Conservation (phyloP, 2,113 vertebrate genomes). For the Prinia subflava region DNA sequence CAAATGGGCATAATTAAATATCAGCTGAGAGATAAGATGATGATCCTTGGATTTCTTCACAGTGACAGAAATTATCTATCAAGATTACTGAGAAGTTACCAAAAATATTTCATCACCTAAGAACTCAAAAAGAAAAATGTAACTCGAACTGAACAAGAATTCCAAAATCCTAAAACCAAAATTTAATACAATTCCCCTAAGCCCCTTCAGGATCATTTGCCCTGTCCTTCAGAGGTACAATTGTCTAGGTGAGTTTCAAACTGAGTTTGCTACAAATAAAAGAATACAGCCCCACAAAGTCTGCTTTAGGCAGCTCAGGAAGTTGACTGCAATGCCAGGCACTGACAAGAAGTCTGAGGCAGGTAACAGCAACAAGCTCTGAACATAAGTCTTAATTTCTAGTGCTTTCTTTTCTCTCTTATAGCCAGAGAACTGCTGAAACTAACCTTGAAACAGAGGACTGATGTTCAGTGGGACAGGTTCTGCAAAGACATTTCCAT, state of each 20-base stretch:
- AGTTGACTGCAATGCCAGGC: neutral
- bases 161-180: neutral
- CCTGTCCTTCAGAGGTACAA: neutral
- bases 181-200: neutral
- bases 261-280: neutral
- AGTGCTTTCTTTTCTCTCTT: too few relatives aligned
- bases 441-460: neutral
- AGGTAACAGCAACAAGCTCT: neutral
- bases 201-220: neutral
- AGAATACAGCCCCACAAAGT: neutral
- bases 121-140: neutral
- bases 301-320: neutral
- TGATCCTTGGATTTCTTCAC: neutral
- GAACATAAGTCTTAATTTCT: neutral
- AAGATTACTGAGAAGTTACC: neutral
- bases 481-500: neutral
- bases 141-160: neutral
- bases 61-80: neutral
- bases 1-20: neutral
- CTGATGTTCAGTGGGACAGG: neutral
- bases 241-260: neutral
- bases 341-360: neutral
- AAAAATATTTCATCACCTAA: neutral
- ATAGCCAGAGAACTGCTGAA: neutral
- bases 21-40: neutral